Base-by-base conservation (phyloP, 2,888 invertebrate species). In the Odontocolon sp. region DNA sequence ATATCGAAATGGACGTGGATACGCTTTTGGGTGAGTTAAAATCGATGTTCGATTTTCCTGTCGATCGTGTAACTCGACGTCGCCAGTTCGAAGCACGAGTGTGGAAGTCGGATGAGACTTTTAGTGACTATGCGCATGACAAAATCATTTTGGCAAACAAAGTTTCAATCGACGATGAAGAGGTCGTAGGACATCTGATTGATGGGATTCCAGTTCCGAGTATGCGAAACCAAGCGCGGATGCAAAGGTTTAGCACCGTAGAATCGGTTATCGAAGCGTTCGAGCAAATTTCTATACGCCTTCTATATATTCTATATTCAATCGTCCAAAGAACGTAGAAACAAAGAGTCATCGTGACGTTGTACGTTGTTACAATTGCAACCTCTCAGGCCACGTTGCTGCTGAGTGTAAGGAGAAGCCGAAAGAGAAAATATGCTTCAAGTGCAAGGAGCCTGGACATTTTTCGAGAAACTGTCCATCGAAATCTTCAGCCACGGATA, bases 141-240 rank as follows among this genome's bases (percentile, higher is more conserved):
- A 80, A 80, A 9, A 54, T 36, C 1, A 73, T 73, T 8, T 16
- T 80, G 47, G 78, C 69, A 5, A 69, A 69, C 14, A 18, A 36
- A 23, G 38, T 69, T 5, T 38, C 36, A 2, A 14, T 69, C 18
- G 59, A 67, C 8, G 36, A 66, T 3, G 72, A 80, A 1, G 74
- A 80, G 18, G 4, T 80, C 1, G 42, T 80, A 0, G 80, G 70
- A 14, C 78, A 76, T 4, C 1, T 76, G 5, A 67, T 78, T 3
- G 73, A 76, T 11, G 71, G 78, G 0, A 76, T 80, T 16, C 75
- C 77, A n/a, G 74, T 71, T 11, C 38, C 21, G 6, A 47, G 40
- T 0, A 21, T 76, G n/a, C 42, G 52, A 9, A 68, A 77, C 9
- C 68, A 77, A 9, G 74, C 74, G 2, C 72, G 56, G 0, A 67